Percentiles rank a stretch among this genome's conserved stretches.
phyloP scores from a whole-genome alignment of 1,140 invertebrate species.

The Antheraea pernyi region DNA sequence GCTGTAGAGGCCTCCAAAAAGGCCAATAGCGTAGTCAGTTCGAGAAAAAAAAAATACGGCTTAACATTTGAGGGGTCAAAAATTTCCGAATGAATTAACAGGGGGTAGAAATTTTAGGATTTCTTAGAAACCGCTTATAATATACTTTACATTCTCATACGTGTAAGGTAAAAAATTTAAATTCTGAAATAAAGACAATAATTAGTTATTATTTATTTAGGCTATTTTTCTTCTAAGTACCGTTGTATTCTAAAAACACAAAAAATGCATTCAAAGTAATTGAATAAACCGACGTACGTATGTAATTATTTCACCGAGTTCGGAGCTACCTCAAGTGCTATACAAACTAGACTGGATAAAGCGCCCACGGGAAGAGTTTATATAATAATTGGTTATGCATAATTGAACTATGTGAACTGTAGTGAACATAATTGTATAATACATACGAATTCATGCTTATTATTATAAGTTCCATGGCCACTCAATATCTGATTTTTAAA shows the following conservation, averaged over 20 bases:
- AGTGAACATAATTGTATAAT: slow-evolving; percentile 28
- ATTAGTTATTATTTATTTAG: neutral
- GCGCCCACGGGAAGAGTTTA: slow-evolving; percentile 7
- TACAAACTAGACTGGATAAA: neutral
- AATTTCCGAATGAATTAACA: no score
- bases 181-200: no score
- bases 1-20: no score
- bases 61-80: no score
- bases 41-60: no score
- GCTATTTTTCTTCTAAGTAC: neutral
- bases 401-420: slow-evolving; percentile 41
- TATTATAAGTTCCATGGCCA: slow-evolving; percentile 36
- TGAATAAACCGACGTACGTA: slow-evolving; percentile 23
- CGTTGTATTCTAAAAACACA: slow-evolving; percentile 2
- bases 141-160: no score
- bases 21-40: no score
- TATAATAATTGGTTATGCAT: slow-evolving; percentile 20
- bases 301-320: slow-evolving; percentile 6
- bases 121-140: no score
- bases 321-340: neutral
- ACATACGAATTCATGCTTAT: slow-evolving; percentile 41
- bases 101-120: no score
- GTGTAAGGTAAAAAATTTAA: no score
- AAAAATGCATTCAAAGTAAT: slow-evolving; percentile 33
- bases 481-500: slow-evolving; percentile 20